Base-by-base conservation (phyloP, 2,113 vertebrate genomes). In the Platichthys flesus region DNA sequence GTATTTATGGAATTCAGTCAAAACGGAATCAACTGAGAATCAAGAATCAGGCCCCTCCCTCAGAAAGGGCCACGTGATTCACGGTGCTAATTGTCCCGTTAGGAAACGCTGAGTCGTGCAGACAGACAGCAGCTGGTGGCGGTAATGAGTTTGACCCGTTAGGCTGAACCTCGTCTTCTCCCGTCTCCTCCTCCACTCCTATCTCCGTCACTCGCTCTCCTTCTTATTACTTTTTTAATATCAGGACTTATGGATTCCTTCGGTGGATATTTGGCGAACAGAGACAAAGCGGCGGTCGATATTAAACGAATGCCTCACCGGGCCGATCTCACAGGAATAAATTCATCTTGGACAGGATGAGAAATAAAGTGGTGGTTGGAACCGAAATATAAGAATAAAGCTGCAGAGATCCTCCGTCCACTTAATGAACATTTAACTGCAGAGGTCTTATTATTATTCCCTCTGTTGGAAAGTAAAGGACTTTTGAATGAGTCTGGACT, bases 161-260 rank as follows among this genome's bases (percentile, higher is more conserved):
- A 68, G 68, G 23, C 67, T 79, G 52, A 69, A 65, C 70, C 66
- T 79, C 76, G 70, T 83, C 77, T 82, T 81, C 78, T 61, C 5
- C 63, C n/a, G 3, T 67, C 74, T 75, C 78, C 77, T 59, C 62
- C 71, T 73, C 64, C 79, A 21, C 49, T 67, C 64, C 56, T 47
- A 49, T 10, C 55, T 16, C 49, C 66, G 26, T 47, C 49, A 10
- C n/a, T 56, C 56, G 78, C 69, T 74, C 63, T 76, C 67, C 2
- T 62, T 57, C 71, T 87, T 85, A 87, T 85, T 90, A 82, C 84
- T 86, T 89, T 91, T 89, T 89, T 91, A 91, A 89, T 91, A 91
- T 87, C 82, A 60, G 68, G 67, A 85, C 72, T 86, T 88, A 86
- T 84, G 87, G 85, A 89, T 87, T 86, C 67, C 24, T 76, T 70